Percentiles rank a stretch among this genome's conserved stretches.
phyloP scores from a whole-genome alignment of 2,113 vertebrate genomes.

The Struthio camelus region DNA sequence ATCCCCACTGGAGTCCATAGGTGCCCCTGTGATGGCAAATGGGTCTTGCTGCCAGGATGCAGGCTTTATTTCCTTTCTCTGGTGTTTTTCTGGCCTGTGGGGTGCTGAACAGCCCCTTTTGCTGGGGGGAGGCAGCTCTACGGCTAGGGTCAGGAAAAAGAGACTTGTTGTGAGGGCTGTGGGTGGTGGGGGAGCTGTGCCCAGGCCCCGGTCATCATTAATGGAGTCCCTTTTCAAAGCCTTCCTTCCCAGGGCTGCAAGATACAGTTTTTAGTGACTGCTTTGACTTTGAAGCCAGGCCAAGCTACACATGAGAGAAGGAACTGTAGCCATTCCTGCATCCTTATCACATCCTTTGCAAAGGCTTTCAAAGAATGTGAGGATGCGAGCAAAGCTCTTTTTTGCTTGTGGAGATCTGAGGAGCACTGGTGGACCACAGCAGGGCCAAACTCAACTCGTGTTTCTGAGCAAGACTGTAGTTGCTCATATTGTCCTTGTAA shows the following conservation, averaged over 20 bases:
- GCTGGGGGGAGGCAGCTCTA: neutral
- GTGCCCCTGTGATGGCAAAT: neutral
- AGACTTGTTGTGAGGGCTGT: too few species aligned
- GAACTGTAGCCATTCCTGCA: too few species aligned
- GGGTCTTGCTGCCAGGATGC: neutral
- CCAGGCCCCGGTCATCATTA: neutral
- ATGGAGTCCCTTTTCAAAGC: neutral
- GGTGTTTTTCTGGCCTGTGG: neutral
- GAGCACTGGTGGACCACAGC: neutral
- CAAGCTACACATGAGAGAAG: too few species aligned
- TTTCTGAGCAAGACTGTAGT: neutral
- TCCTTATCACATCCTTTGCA: neutral
- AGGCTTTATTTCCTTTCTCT: neutral
- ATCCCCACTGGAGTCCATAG: too few species aligned
- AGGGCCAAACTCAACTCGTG: accelerated
- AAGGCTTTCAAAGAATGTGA: neutral
- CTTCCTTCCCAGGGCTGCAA: too few species aligned
- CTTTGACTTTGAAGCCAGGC: too few species aligned
- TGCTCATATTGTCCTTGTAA: neutral
- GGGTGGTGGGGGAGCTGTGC: neutral
- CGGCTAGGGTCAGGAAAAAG: accelerated
- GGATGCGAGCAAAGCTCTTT: neutral
- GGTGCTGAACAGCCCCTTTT: neutral
- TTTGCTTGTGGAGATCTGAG: neutral
- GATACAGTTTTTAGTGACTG: too few species aligned